A percentile compares a stretch with the other conserved stretches of the same genome.
These are phyloP conservation scores for Macropus fuliginosus DNA, from an alignment of 2,797 vertebrate species.

Conservation along the genomic window DNA sequence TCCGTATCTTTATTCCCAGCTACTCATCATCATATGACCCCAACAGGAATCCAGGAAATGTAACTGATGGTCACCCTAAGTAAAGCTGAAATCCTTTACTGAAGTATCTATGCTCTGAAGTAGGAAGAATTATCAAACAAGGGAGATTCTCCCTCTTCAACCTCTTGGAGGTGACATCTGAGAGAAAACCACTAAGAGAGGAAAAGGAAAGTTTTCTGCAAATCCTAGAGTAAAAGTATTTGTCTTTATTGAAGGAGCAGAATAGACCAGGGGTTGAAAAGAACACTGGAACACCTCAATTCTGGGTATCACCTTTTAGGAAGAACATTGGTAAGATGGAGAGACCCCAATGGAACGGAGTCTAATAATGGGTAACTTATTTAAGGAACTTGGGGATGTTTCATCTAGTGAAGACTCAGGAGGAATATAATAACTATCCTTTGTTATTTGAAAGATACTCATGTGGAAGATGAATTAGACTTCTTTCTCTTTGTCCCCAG, in stretches of 20 bases:
- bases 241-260: background rate
- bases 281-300: background rate
- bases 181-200: background rate
- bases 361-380: background rate
- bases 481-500: background rate
- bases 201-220: background rate
- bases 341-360: background rate
- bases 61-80: background rate
- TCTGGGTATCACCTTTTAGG: background rate
- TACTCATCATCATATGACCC: background rate
- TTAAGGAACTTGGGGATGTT: background rate
- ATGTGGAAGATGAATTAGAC: background rate
- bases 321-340: background rate
- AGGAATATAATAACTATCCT: background rate
- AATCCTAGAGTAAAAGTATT: background rate
- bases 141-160: background rate
- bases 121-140: background rate
- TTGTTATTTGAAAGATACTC: background rate
- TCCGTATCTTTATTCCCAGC: background rate
- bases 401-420: background rate
- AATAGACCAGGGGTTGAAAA: background rate
- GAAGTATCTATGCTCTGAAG: background rate
- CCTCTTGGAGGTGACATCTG: background rate
- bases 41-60: background rate
- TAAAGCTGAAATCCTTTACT: background rate